Conservation (phyloP, 2,113 vertebrate species). For the Heterotis niloticus region DNA sequence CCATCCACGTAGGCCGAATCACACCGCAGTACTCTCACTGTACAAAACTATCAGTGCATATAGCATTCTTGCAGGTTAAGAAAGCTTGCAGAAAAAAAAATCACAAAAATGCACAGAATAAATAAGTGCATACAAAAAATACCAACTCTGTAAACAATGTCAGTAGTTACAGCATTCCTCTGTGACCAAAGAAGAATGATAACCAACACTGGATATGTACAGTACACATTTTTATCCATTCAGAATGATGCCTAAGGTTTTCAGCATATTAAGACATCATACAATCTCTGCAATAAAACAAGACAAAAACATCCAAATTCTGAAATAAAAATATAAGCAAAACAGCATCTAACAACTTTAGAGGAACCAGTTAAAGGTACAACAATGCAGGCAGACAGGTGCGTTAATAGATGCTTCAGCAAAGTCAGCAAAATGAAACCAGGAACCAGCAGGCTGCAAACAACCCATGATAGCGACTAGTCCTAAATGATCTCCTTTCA, state of each 20-base stretch:
- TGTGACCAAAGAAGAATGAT: neutral
- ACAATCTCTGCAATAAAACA: conserved; percentile 3
- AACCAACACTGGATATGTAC: neutral
- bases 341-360: conserved; percentile 6
- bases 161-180: neutral
- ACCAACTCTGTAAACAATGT: neutral
- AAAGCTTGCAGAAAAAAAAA: neutral
- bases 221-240: neutral
- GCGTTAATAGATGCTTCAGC: neutral
- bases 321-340: neutral
- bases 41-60: neutral
- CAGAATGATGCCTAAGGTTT: no score
- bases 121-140: conserved; percentile 3
- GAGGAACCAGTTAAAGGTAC: neutral
- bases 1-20: neutral
- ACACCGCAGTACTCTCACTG: neutral
- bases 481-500: neutral
- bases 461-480: neutral
- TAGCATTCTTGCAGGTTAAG: neutral
- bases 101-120: neutral
- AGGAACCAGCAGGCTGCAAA: neutral
- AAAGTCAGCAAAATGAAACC: neutral
- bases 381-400: neutral
- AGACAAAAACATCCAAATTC: neutral
- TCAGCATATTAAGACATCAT: neutral